Percentiles rank a stretch among this genome's conserved stretches.
Evolutionary conservation across 2,888 invertebrate genomes (phyloP).

Genomic region (Agrenia bidenticulata): DNA sequence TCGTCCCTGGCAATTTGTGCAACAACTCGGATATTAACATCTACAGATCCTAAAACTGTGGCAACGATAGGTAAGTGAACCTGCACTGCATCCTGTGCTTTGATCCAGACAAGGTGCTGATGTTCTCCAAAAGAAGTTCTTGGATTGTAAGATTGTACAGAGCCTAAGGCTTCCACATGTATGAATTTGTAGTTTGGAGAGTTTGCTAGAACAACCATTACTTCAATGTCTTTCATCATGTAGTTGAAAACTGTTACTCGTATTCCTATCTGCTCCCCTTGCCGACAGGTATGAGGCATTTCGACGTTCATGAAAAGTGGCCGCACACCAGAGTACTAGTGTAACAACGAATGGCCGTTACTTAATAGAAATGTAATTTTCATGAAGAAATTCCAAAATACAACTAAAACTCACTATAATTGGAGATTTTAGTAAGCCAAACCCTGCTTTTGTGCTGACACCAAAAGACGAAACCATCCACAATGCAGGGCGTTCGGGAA

Average conservation of each 20-base stretch:
- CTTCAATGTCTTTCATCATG: slow-evolving; percentile 79
- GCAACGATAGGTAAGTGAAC: slow-evolving; percentile 91
- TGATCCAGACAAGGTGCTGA: slow-evolving; percentile 87
- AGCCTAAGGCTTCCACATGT: slow-evolving; percentile 83
- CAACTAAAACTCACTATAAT: slow-evolving; percentile 63
- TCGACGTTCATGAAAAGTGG: slow-evolving; percentile 95
- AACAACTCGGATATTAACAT: slow-evolving; percentile 74
- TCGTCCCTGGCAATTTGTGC: slow-evolving; percentile 73
- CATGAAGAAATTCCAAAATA: not conserved
- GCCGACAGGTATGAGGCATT: slow-evolving; percentile 77
- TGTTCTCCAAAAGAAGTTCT: slow-evolving; percentile 89
- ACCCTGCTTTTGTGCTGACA: slow-evolving; percentile 80
- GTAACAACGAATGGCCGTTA: no score
- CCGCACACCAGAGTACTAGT: slow-evolving; percentile 83
- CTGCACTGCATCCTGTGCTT: slow-evolving; percentile 69
- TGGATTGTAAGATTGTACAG: slow-evolving; percentile 77
- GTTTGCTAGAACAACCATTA: slow-evolving; percentile 79
- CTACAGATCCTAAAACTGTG: slow-evolving; percentile 69
- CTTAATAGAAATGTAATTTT: no score
- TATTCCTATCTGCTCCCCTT: slow-evolving; percentile 92
- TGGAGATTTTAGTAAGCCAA: slow-evolving; percentile 80
- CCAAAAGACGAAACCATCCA: slow-evolving; percentile 94
- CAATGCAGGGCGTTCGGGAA: slow-evolving; percentile 77
- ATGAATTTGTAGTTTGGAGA: slow-evolving; percentile 87
- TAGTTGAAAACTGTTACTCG: slow-evolving; percentile 93